Evolutionary conservation across 2,113 vertebrate species (phyloP).

Genomic region (Tiliqua scincoides): DNA sequence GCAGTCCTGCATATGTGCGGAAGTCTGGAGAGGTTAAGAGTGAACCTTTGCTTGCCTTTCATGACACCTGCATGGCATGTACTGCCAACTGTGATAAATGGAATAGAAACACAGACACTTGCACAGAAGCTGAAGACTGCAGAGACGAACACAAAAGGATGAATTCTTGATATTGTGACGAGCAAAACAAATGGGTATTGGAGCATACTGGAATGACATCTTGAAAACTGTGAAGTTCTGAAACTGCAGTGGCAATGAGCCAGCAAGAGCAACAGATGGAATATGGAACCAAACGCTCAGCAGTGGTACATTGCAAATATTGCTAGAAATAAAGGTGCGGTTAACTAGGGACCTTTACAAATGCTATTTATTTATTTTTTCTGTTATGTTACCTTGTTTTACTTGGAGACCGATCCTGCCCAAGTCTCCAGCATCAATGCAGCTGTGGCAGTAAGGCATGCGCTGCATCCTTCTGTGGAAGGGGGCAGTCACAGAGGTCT

Average conservation of each 20-base stretch:
- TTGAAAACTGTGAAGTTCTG: conserved; percentile 69
- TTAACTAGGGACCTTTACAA: conserved; percentile 54
- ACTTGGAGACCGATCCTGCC: not conserved
- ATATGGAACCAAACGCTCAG: conserved; percentile 68
- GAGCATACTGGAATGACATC: conserved; percentile 70
- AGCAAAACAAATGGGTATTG: conserved; percentile 61
- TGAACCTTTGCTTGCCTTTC: conserved; percentile 65
- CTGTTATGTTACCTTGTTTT: conserved; percentile 18
- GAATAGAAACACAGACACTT: conserved; percentile 72
- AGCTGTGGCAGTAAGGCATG: not conserved
- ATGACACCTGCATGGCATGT: conserved; percentile 63
- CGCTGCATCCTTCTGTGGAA: no score
- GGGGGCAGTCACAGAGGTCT: no score
- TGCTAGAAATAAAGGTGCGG: conserved; percentile 65
- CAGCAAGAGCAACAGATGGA: conserved; percentile 77
- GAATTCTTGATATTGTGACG: conserved; percentile 65
- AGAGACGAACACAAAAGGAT: conserved; percentile 58
- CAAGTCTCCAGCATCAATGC: not conserved
- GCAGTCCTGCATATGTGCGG: not conserved
- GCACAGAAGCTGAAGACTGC: conserved; percentile 62
- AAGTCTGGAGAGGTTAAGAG: conserved; percentile 55
- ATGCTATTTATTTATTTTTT: conserved; percentile 42
- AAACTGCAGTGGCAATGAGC: conserved; percentile 64
- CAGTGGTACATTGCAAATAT: conserved; percentile 61
- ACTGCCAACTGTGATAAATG: conserved; percentile 70